Conservation (phyloP, 2,888 invertebrate species). For the Tuta absoluta region DNA sequence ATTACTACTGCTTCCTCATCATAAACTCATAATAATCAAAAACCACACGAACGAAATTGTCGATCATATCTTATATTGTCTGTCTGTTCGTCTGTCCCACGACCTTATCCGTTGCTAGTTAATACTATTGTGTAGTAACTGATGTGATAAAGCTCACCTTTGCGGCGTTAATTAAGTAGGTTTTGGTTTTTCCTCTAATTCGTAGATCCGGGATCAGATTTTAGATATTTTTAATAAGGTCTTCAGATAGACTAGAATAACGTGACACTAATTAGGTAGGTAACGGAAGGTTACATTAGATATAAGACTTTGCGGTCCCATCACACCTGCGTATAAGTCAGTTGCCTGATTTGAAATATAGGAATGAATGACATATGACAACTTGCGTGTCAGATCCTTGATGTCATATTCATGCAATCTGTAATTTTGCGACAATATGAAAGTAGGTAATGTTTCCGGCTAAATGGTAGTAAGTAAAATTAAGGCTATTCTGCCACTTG, state of each 20-base stretch:
- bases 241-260: background rate
- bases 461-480: too few relatives aligned
- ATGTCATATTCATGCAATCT: too few relatives aligned
- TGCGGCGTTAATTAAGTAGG: constrained; percentile 47
- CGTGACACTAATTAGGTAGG: too few relatives aligned
- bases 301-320: too few relatives aligned
- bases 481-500: too few relatives aligned
- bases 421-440: too few relatives aligned
- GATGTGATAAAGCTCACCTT: constrained; percentile 45
- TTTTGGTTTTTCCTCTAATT: constrained; percentile 44
- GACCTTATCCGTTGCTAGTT: constrained; percentile 58
- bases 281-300: too few relatives aligned
- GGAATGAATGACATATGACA: too few relatives aligned
- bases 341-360: too few relatives aligned
- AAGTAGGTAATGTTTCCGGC: too few relatives aligned
- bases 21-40: constrained; percentile 45
- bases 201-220: constrained; percentile 26
- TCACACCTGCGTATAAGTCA: too few relatives aligned
- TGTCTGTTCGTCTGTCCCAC: constrained; percentile 59
- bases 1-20: constrained; percentile 45
- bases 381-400: too few relatives aligned
- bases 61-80: constrained; percentile 63
- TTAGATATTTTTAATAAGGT: background rate
- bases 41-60: constrained; percentile 61
- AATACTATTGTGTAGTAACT: constrained; percentile 51